phyloP scores from a whole-genome alignment of 2,113 vertebrate species.

The Lonchura striata region DNA sequence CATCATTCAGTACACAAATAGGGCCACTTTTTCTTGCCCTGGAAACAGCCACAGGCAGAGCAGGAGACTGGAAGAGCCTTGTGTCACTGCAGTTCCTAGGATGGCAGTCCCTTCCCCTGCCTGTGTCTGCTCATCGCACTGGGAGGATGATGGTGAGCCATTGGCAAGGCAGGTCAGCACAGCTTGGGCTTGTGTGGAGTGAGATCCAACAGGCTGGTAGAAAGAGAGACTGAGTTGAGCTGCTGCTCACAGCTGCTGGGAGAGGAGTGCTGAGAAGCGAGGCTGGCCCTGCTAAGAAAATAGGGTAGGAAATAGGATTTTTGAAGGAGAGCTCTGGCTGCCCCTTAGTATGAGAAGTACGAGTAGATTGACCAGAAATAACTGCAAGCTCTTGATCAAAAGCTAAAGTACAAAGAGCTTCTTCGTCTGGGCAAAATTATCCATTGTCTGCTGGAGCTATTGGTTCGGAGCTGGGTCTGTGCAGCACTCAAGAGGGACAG shows the following conservation, averaged over 20 bases:
- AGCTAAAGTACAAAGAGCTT: constrained; percentile 19
- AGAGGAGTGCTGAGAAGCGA: neutral
- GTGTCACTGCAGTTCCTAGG: neutral
- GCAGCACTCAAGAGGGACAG: neutral
- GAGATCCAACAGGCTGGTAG: neutral
- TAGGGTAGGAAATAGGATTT: neutral
- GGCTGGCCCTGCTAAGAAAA: neutral
- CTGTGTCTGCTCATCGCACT: neutral
- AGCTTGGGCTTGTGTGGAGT: neutral
- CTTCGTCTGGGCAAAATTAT: neutral
- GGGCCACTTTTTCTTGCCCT: neutral
- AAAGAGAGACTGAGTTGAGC: neutral
- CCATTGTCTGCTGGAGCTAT: neutral
- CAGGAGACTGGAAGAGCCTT: neutral
- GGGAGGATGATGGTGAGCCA: neutral
- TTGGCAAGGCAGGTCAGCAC: neutral
- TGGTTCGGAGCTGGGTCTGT: neutral
- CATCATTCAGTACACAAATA: neutral
- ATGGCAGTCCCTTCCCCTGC: neutral
- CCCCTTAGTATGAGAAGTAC: neutral
- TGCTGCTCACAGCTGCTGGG: neutral
- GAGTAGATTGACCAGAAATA: constrained; percentile 6
- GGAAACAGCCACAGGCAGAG: neutral
- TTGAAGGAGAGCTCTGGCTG: neutral
- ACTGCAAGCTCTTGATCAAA: constrained; percentile 13